Conservation (phyloP, 1,140 invertebrate genomes). For the Drosophila paulistorum region DNA sequence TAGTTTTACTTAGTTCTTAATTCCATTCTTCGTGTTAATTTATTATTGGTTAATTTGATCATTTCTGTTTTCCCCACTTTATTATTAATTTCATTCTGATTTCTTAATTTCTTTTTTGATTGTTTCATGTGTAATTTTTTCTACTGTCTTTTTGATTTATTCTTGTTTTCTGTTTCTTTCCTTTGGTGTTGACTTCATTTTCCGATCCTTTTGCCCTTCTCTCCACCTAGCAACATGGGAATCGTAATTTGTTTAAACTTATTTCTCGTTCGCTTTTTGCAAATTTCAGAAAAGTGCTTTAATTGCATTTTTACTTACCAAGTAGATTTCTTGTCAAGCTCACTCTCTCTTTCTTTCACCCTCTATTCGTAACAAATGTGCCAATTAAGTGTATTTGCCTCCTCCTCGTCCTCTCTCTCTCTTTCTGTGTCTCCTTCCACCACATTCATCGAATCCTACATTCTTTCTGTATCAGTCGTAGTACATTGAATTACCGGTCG, state of each 20-base stretch:
- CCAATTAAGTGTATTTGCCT: conserved; percentile 12
- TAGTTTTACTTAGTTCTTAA: too few relatives aligned
- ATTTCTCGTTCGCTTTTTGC: background rate
- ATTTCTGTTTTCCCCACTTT: background rate
- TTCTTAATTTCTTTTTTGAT: background rate
- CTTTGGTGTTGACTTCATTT: background rate
- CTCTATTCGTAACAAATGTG: background rate
- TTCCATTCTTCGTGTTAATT: too few relatives aligned
- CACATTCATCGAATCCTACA: background rate
- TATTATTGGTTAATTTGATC: too few relatives aligned
- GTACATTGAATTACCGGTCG: conserved; percentile 69
- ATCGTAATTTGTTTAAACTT: background rate
- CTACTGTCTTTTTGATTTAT: too few relatives aligned
- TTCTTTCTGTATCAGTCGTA: background rate
- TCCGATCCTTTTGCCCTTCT: background rate
- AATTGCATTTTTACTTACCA: conserved; percentile 18
- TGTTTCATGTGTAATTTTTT: background rate
- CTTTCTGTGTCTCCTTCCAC: too few relatives aligned
- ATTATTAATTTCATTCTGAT: background rate
- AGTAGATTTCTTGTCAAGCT: background rate
- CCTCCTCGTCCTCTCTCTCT: background rate
- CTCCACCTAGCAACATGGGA: background rate
- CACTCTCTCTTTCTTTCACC: background rate
- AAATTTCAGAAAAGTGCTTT: conserved; percentile 1
- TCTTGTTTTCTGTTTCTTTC: background rate